These are phyloP conservation scores for Anguilla marmorata DNA, from an alignment of 2,797 vertebrate genomes.

Conservation along the genomic window DNA sequence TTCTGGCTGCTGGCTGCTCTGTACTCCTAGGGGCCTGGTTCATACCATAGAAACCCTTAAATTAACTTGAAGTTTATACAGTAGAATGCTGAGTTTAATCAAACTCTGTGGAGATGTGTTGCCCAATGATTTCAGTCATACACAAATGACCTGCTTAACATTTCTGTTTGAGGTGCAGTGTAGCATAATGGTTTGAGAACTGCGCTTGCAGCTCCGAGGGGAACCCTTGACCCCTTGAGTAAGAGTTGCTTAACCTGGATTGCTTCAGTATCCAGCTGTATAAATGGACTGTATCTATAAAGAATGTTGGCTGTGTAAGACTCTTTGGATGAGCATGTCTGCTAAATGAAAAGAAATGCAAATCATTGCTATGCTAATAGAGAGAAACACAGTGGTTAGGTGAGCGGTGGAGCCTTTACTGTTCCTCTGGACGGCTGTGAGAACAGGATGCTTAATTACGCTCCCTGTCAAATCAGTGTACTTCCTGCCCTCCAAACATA, in stretches of 20 bases:
- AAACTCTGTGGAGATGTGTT: not conserved
- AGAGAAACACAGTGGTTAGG: constrained; percentile 44
- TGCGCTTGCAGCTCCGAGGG: not conserved
- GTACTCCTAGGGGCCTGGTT: not conserved
- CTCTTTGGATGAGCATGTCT: not conserved
- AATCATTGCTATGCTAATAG: constrained; percentile 27
- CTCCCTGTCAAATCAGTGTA: constrained; percentile 68
- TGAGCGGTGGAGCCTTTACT: constrained; percentile 43
- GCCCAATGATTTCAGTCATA: not conserved
- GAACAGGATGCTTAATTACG: constrained; percentile 64
- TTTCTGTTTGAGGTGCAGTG: not conserved
- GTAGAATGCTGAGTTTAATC: not conserved
- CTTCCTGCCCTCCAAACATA: constrained; percentile 43
- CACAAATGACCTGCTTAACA: not conserved
- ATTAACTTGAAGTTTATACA: not conserved
- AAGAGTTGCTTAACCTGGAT: not conserved
- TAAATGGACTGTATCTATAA: not conserved
- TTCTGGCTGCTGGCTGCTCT: not conserved
- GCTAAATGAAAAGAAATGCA: not conserved
- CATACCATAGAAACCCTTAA: not conserved
- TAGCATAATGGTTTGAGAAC: not conserved
- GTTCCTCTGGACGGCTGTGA: constrained; percentile 52
- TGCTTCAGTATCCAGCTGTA: not conserved
- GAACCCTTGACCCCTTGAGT: not conserved
- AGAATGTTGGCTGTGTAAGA: not conserved